Evolutionary conservation across 2,888 invertebrate species (phyloP), one percentile per base, ranked within the genome.

Genomic region (Synergus gifuensis): DNA sequence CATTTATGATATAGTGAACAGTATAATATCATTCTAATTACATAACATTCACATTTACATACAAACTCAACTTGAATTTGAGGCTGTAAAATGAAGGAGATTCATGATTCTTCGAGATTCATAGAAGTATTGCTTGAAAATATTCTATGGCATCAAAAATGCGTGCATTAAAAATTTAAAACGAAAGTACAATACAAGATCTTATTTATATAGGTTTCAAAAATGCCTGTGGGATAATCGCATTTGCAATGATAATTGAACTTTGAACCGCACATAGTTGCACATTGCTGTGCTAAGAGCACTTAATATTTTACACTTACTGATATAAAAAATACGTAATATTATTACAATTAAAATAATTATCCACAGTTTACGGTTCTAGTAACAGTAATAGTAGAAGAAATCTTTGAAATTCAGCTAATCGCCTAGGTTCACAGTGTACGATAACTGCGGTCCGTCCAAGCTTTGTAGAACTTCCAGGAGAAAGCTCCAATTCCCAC

Each of bases 401-500:
- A 60, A 82, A 54, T 80, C 73, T 73, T 76, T 83, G 78, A 81
- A 76, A 80, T 54, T 84, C 14, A 79, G 79, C 81, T 83, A 80
- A 77, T 79, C 76, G 16, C 82, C 66, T 76, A 87, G 85, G 86
- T 87, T 96, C 96, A 98, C 91, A 98, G 95, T 82, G 97, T 97
- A 90, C 97, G 97, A 92, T 98, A 98, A 93, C 97, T 97, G 86
- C 96, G 94, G 92, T 97, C 97, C 80, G 96, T 96, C 89, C 96
- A 95, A 82, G 97, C 96, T 92, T 96, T 96, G 93, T 97, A 98
- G 92, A 97, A 97, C 91, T 97, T 97, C 93, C 96, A 96, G 58
- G 96, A 96, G 88, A 98, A 95, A 92, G 96, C 95, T 3, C 95
- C 95, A 80, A 98, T 96, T 12, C 96, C 97, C 78, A 97, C 94